These are phyloP conservation scores for Falco rusticolus DNA, from an alignment of 2,797 vertebrate species.

Conservation along the genomic window DNA sequence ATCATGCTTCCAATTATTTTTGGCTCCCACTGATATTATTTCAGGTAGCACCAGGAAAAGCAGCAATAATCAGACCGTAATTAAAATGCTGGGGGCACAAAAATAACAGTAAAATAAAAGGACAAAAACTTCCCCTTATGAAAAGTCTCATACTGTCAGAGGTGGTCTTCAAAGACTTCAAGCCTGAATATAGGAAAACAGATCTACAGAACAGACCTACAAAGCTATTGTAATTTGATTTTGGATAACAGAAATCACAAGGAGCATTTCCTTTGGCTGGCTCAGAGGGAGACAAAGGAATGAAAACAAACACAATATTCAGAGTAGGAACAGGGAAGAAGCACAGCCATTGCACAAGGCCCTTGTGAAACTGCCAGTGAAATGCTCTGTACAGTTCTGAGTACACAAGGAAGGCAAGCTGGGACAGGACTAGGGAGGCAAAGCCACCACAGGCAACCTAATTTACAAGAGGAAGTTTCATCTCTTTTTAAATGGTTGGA, in stretches of 20 bases:
- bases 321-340: neutral
- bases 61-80: neutral
- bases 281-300: neutral
- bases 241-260: neutral
- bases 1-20: conserved; percentile 42
- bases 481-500: neutral
- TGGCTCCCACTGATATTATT: conserved; percentile 26
- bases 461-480: neutral
- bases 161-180: conserved; percentile 26
- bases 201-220: neutral
- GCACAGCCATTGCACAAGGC: rapidly evolving
- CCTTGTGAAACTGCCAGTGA: neutral
- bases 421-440: neutral
- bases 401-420: neutral
- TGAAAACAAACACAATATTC: conserved; percentile 21
- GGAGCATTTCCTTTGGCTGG: neutral
- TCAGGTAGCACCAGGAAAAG: neutral
- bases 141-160: neutral
- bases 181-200: conserved; percentile 1
- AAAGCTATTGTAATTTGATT: conserved; percentile 19
- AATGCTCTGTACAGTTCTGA: neutral
- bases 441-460: neutral
- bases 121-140: neutral
- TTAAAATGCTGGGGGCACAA: conserved; percentile 31
- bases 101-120: neutral